Percentiles rank a stretch among this genome's conserved stretches.
phyloP scores from a whole-genome alignment of 2,888 invertebrate species.

The Allygus modestus region DNA sequence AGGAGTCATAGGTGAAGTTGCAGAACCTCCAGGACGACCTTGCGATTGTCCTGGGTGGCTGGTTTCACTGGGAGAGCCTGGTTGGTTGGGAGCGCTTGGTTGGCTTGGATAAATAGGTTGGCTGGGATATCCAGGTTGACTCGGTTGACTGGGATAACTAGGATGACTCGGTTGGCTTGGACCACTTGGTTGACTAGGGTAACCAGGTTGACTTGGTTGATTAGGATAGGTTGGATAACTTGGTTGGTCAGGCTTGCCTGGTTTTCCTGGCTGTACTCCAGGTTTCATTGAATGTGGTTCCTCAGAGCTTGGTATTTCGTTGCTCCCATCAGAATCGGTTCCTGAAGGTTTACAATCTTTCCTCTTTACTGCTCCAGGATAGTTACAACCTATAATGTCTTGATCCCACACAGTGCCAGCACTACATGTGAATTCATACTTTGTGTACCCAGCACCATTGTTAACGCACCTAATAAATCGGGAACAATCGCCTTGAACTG shows the following conservation, averaged over 20 bases:
- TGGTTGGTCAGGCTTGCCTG: background rate
- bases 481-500: conserved; percentile 79
- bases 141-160: conserved; percentile 3
- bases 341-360: conserved; percentile 69
- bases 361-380: conserved; percentile 76
- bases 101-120: background rate
- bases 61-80: background rate
- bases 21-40: background rate
- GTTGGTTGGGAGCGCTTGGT: background rate
- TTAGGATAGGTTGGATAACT: background rate
- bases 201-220: conserved; percentile 23
- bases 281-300: background rate
- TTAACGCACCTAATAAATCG: conserved; percentile 83
- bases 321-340: conserved; percentile 15
- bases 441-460: conserved; percentile 75
- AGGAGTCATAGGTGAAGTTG: background rate
- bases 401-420: conserved; percentile 84
- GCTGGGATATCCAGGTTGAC: background rate
- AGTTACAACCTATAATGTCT: conserved; percentile 80
- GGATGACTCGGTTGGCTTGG: background rate
- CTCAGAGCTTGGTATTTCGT: conserved; percentile 30
- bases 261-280: background rate
- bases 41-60: conserved; percentile 5
- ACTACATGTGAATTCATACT: conserved; percentile 81
- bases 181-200: background rate